A percentile compares a stretch with the other conserved stretches of the same genome.
phyloP scores from a whole-genome alignment of 2,797 vertebrate genomes.

The Lepus townsendii region DNA sequence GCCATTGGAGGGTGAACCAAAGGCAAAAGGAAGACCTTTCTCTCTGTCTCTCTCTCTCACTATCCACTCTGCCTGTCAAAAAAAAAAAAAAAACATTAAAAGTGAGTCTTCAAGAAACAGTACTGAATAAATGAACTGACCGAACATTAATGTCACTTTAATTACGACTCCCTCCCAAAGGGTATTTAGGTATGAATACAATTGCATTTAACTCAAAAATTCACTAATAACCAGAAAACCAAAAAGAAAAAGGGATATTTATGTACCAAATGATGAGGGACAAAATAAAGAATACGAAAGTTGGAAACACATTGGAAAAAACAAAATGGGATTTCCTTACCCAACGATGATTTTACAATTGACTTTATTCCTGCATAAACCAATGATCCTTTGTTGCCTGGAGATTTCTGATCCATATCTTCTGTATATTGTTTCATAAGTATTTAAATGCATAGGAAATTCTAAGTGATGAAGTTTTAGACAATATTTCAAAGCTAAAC shows the following conservation, averaged over 20 bases:
- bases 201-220: slow-evolving; percentile 2
- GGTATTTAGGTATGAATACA: slow-evolving; percentile 6
- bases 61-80: no score
- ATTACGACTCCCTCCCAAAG: slow-evolving; percentile 24
- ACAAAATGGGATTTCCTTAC: slow-evolving; percentile 89
- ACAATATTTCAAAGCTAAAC: slow-evolving; percentile 71
- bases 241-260: neutral
- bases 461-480: slow-evolving; percentile 62
- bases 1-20: no score
- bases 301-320: slow-evolving; percentile 58
- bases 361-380: slow-evolving; percentile 99
- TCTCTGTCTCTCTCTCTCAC: no score
- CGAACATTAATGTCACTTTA: slow-evolving; percentile 23
- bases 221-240: slow-evolving; percentile 51
- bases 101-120: slow-evolving; percentile 40
- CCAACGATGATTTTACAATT: slow-evolving; percentile 96
- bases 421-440: slow-evolving; percentile 99
- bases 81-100: neutral
- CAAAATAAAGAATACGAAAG: slow-evolving; percentile 13
- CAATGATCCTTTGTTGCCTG: slow-evolving; percentile 95
- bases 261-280: neutral
- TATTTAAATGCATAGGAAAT: slow-evolving; percentile 95
- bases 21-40: no score
- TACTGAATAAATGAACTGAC: neutral
- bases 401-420: slow-evolving; percentile 95